Conservation (phyloP, 2,888 invertebrate genomes). For the Leptinotarsa peninsularis region DNA sequence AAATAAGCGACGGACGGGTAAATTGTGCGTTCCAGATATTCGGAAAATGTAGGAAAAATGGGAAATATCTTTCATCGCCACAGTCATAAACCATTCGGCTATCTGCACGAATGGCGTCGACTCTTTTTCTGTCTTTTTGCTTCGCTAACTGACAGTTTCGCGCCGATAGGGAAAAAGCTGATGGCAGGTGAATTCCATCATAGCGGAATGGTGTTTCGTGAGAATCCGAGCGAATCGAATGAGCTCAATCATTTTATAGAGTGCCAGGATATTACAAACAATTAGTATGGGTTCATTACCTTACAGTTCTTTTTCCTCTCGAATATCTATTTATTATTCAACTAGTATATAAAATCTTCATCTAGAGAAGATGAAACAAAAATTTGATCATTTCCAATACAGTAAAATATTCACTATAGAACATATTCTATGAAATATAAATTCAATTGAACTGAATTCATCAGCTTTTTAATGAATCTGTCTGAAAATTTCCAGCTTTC, state of each 20-base stretch:
- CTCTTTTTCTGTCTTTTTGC: conserved; percentile 36
- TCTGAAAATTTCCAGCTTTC: too few species aligned
- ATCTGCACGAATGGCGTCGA: conserved; percentile 55
- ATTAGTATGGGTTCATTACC: too few species aligned
- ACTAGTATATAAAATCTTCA: too few species aligned
- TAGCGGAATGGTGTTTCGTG: conserved; percentile 3
- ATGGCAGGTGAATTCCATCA: conserved; percentile 14
- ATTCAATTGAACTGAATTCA: too few species aligned
- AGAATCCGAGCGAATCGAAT: neutral
- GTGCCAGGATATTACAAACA: neutral
- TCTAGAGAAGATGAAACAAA: too few species aligned
- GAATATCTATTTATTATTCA: too few species aligned
- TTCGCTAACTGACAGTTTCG: conserved; percentile 36
- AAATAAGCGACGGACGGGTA: conserved; percentile 54
- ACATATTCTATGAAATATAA: too few species aligned
- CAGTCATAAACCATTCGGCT: conserved; percentile 58
- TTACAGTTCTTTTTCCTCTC: too few species aligned
- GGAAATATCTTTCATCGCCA: conserved; percentile 54
- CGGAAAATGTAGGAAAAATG: conserved; percentile 49
- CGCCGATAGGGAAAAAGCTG: neutral
- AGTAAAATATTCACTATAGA: too few species aligned
- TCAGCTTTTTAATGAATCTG: too few species aligned
- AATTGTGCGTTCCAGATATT: conserved; percentile 59
- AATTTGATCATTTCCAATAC: too few species aligned
- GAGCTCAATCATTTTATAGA: neutral